A percentile compares a stretch with the other conserved stretches of the same genome.
These are phyloP conservation scores for Enteromius paludinosus DNA, from an alignment of 2,797 vertebrate genomes.

Conservation along the genomic window DNA sequence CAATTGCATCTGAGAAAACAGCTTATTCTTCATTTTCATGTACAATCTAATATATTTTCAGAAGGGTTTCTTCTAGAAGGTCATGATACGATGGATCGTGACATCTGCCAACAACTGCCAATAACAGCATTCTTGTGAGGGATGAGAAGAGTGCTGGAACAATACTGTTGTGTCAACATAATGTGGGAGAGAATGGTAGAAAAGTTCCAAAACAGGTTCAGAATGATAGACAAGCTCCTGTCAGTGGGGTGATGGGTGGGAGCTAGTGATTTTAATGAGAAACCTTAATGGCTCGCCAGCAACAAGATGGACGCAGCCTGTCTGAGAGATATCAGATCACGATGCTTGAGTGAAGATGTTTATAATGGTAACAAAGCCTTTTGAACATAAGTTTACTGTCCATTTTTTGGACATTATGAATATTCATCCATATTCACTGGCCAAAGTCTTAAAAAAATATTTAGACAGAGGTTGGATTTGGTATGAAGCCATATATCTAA, in stretches of 20 bases:
- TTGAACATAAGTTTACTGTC: neutral
- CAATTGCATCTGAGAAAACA: neutral
- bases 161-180: slow-evolving; percentile 79
- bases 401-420: neutral
- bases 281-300: neutral
- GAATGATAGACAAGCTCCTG: slow-evolving; percentile 28
- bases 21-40: neutral
- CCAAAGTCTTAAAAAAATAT: neutral
- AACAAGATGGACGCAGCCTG: neutral
- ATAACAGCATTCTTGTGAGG: slow-evolving; percentile 66
- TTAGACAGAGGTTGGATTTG: neutral
- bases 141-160: slow-evolving; percentile 66
- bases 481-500: slow-evolving; percentile 2
- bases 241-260: slow-evolving; percentile 47
- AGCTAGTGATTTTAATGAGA: slow-evolving; percentile 37
- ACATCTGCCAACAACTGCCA: slow-evolving; percentile 39
- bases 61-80: slow-evolving; percentile 15
- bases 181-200: slow-evolving; percentile 59
- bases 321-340: slow-evolving; percentile 5
- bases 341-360: slow-evolving; percentile 1
- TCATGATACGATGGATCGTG: slow-evolving; percentile 18
- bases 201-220: slow-evolving; percentile 75
- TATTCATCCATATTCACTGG: neutral
- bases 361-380: slow-evolving; percentile 21
- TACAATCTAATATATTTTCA: neutral